These are phyloP conservation scores for Ennomos quercinarius DNA, from an alignment of 2,888 invertebrate species.

Conservation along the genomic window DNA sequence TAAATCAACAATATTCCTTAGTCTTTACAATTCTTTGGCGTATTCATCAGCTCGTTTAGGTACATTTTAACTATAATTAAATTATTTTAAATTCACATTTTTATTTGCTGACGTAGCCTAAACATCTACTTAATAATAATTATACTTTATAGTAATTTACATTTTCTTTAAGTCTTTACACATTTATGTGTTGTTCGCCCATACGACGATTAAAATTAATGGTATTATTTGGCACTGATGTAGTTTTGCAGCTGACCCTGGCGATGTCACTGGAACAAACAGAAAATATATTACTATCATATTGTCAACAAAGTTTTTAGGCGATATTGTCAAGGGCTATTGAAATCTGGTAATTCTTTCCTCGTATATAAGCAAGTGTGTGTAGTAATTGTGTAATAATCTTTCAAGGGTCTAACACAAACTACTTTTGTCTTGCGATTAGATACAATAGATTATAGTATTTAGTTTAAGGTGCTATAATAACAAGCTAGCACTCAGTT, in stretches of 20 bases:
- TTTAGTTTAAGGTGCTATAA: background rate
- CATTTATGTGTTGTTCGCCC: conserved; percentile 73
- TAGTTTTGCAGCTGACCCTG: conserved; percentile 71
- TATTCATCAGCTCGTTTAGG: conserved; percentile 77
- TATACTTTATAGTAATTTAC: conserved; percentile 45
- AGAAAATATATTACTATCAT: conserved; percentile 1
- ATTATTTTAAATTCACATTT: conserved; percentile 71
- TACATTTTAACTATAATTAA: conserved; percentile 61
- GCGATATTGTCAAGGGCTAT: too few relatives aligned
- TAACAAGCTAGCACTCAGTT: too few relatives aligned
- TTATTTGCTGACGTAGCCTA: conserved; percentile 62
- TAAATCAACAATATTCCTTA: conserved; percentile 84
- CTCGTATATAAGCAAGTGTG: too few relatives aligned
- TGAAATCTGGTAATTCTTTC: too few relatives aligned
- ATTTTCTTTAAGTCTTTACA: conserved; percentile 37
- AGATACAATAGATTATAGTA: background rate
- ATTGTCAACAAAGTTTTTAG: too few relatives aligned
- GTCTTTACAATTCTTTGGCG: conserved; percentile 83
- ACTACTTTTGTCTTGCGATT: too few relatives aligned
- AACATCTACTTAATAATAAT: conserved; percentile 67
- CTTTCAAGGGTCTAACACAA: too few relatives aligned
- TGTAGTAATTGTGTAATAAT: too few relatives aligned
- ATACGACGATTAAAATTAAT: conserved; percentile 66
- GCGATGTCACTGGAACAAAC: conserved; percentile 76
- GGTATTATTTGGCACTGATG: conserved; percentile 73